Percentiles rank a stretch among this genome's conserved stretches.
phyloP scores from a whole-genome alignment of 2,113 vertebrate genomes.

The Diglossa brunneiventris region DNA sequence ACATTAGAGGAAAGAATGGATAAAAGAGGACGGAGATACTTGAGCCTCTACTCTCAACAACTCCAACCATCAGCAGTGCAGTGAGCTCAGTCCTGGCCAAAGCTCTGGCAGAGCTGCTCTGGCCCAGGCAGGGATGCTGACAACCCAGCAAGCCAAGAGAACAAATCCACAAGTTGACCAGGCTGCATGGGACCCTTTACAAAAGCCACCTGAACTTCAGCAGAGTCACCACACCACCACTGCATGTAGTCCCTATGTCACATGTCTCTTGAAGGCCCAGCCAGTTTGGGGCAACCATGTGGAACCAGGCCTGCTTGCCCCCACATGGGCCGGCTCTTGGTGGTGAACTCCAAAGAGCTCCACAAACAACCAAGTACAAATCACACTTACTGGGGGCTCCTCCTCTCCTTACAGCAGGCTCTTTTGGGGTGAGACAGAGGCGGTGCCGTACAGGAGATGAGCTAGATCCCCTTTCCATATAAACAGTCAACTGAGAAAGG shows the following conservation, averaged over 20 bases:
- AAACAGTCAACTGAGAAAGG: background rate
- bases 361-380: background rate
- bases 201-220: background rate
- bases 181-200: background rate
- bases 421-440: background rate
- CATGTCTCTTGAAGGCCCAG: background rate
- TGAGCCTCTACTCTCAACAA: rapidly evolving
- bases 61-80: rapidly evolving
- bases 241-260: rapidly evolving
- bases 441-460: background rate
- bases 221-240: background rate
- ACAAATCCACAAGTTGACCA: background rate
- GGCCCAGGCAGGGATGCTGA: background rate
- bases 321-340: background rate
- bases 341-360: background rate
- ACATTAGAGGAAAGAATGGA: background rate
- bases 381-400: background rate
- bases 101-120: background rate
- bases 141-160: background rate
- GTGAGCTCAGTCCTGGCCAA: background rate
- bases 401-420: background rate
- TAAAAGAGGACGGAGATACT: background rate
- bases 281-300: background rate
- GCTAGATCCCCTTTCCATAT: background rate
- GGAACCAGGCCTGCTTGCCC: background rate